These are phyloP conservation scores for Phyto melanocephala DNA, from an alignment of 2,888 invertebrate genomes.

Conservation along the genomic window DNA sequence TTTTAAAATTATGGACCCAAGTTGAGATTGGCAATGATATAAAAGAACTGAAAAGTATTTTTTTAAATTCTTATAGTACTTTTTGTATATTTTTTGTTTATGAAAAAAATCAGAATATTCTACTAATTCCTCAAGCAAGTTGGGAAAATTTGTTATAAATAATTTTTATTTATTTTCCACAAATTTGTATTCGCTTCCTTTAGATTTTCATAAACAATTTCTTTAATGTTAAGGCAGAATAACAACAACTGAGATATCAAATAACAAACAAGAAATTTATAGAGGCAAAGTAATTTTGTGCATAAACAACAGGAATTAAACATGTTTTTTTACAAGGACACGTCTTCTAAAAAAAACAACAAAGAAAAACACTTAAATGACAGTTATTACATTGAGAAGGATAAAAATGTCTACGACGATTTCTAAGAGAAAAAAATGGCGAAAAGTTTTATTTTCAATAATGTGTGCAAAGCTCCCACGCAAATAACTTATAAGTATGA, in stretches of 20 bases:
- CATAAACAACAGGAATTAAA: slow-evolving; percentile 29
- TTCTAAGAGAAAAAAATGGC: background rate
- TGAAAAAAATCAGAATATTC: no score
- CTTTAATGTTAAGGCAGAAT: background rate
- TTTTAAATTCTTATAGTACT: no score
- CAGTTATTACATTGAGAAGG: background rate
- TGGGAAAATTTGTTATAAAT: no score
- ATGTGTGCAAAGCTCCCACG: slow-evolving; percentile 22
- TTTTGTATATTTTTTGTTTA: no score
- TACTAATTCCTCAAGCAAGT: no score
- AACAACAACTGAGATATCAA: background rate
- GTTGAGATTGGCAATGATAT: no score
- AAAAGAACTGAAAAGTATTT: no score
- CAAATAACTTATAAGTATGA: slow-evolving; percentile 16
- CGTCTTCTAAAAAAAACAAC: background rate
- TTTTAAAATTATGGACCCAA: no score
- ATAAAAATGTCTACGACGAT: background rate
- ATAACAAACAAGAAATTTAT: slow-evolving; percentile 27
- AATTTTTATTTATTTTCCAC: no score
- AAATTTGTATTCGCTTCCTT: no score
- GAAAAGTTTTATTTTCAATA: background rate
- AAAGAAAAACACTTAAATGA: background rate
- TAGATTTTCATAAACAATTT: no score
- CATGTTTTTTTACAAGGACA: slow-evolving; percentile 35
- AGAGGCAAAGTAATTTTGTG: slow-evolving; percentile 18